Conservation (phyloP, 2,888 invertebrate species). For the Eupithecia abbreviata region DNA sequence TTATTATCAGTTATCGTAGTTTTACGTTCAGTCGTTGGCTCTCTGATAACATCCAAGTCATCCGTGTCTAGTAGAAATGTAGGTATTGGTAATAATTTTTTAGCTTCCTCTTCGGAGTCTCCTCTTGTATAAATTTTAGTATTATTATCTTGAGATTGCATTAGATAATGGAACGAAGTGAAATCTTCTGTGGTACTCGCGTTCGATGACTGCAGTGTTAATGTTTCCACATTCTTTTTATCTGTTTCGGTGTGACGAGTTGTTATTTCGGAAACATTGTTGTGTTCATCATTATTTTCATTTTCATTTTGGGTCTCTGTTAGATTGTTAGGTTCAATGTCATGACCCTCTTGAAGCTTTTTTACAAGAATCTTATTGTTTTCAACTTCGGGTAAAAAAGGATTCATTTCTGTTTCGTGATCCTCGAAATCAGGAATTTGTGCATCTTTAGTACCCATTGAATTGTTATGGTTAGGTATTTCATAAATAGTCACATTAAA, state of each 20-base stretch:
- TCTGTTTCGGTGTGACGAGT: slow-evolving; percentile 35
- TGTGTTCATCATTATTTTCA: slow-evolving; percentile 69
- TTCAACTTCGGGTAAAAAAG: slow-evolving; percentile 87
- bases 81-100: slow-evolving; percentile 58
- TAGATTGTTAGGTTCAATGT: slow-evolving; percentile 70
- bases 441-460: slow-evolving; percentile 55
- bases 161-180: slow-evolving; percentile 52
- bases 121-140: slow-evolving; percentile 39
- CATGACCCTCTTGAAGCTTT: slow-evolving; percentile 84
- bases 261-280: slow-evolving; percentile 46
- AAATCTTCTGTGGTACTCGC: slow-evolving; percentile 48
- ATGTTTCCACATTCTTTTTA: slow-evolving; percentile 27
- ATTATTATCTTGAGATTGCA: slow-evolving; percentile 48
- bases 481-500: slow-evolving; percentile 78
- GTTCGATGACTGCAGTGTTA: slow-evolving; percentile 22
- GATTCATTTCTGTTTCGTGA: slow-evolving; percentile 85
- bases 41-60: slow-evolving; percentile 61
- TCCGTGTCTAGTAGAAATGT: slow-evolving; percentile 75
- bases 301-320: slow-evolving; percentile 79
- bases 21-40: slow-evolving; percentile 38
- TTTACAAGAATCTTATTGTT: slow-evolving; percentile 84
- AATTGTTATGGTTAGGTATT: slow-evolving; percentile 64
- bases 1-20: slow-evolving; percentile 43
- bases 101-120: slow-evolving; percentile 35
- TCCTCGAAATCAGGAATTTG: slow-evolving; percentile 71